These are phyloP conservation scores for Ceyx cyanopectus DNA, from an alignment of 2,113 vertebrate species.

Conservation along the genomic window DNA sequence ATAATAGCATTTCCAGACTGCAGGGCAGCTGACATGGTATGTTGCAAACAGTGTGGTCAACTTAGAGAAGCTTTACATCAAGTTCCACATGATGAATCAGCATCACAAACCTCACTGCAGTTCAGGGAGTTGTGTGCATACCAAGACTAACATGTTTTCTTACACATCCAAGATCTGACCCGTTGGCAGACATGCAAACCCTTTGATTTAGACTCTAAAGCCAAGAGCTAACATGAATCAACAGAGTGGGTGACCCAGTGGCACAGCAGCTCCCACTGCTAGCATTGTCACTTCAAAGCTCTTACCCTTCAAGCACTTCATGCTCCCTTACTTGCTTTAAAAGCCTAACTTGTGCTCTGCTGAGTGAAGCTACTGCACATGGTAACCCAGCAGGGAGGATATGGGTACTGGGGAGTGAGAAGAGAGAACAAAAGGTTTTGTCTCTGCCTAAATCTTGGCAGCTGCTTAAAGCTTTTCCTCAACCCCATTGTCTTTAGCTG, in stretches of 20 bases:
- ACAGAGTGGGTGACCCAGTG: neutral
- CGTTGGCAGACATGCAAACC: neutral
- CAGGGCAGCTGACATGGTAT: neutral
- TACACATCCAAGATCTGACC: neutral
- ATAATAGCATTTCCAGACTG: neutral
- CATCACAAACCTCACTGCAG: neutral
- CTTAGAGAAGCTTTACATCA: neutral
- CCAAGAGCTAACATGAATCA: neutral
- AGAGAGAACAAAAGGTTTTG: slow-evolving; percentile 44
- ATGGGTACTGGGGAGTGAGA: neutral
- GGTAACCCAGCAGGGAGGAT: neutral
- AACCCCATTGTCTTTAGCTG: slow-evolving; percentile 17
- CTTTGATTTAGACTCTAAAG: neutral
- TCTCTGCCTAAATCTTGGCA: slow-evolving; percentile 36
- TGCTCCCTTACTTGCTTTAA: slow-evolving; percentile 30
- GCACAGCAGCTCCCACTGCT: neutral
- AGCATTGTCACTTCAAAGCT: slow-evolving; percentile 32
- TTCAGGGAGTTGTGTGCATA: neutral
- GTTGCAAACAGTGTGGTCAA: neutral
- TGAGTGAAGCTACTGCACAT: slow-evolving; percentile 1
- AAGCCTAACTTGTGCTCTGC: neutral
- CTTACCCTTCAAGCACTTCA: slow-evolving; percentile 44
- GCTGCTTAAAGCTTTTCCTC: slow-evolving; percentile 36
- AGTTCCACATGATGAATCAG: neutral
- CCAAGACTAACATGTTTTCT: neutral